Evolutionary conservation across 30 jellyfish, hydroid and myxozoan species (phyloP).

Genomic region (Pelagia noctiluca): DNA sequence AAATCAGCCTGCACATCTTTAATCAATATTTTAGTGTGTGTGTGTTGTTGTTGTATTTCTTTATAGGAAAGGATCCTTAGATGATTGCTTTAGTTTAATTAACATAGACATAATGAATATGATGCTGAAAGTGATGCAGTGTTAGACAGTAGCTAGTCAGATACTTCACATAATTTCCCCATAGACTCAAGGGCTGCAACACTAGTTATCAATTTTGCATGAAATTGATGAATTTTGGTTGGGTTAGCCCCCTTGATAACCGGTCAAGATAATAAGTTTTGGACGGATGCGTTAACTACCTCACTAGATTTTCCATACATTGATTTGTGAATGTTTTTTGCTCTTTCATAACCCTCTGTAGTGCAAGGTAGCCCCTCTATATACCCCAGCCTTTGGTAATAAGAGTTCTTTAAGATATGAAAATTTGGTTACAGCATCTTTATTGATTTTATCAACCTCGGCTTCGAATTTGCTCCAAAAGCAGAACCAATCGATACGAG

Average conservation of each 20-base stretch:
- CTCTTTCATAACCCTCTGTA: slow-evolving; percentile 82
- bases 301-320: slow-evolving; percentile 79
- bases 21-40: too few relatives aligned
- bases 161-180: too few relatives aligned
- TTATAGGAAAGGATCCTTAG: too few relatives aligned
- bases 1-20: too few relatives aligned
- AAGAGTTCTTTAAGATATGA: slow-evolving; percentile 48
- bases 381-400: slow-evolving; percentile 29
- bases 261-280: slow-evolving; percentile 38
- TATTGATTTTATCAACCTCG: slow-evolving; percentile 59
- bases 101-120: too few relatives aligned
- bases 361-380: slow-evolving; percentile 82
- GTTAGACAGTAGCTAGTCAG: too few relatives aligned
- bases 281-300: slow-evolving; percentile 70
- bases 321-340: slow-evolving; percentile 59
- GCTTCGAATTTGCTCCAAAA: slow-evolving; percentile 76
- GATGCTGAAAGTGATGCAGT: too few relatives aligned
- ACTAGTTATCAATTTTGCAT: slow-evolving; percentile 49
- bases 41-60: too few relatives aligned
- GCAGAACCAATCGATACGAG: slow-evolving; percentile 78
- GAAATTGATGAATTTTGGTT: slow-evolving; percentile 43
- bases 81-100: too few relatives aligned
- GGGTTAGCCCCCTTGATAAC: slow-evolving; percentile 58
- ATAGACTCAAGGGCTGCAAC: slow-evolving; percentile 80
- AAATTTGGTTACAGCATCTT: slow-evolving; percentile 10